These are phyloP conservation scores for Canis aureus DNA, from an alignment of 2,113 vertebrate genomes.

Conservation along the genomic window DNA sequence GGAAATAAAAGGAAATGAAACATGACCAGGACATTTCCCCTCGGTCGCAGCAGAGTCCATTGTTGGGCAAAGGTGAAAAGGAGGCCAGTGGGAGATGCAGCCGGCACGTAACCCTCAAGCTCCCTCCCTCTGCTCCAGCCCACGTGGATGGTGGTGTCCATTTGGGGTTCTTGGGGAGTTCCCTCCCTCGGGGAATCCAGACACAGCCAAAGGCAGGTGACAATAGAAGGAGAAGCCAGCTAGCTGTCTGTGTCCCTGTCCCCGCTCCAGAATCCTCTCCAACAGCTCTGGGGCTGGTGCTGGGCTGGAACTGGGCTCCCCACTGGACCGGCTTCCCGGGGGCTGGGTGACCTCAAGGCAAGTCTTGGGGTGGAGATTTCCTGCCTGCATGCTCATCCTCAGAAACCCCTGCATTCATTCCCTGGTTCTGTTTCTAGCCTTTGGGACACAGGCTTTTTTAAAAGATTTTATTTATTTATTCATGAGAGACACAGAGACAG, in stretches of 20 bases:
- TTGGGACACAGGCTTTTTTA: too few species aligned
- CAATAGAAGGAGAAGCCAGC: background rate
- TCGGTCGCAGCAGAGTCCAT: fast-evolving
- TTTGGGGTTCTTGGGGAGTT: background rate
- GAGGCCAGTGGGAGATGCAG: background rate
- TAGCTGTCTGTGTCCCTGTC: background rate
- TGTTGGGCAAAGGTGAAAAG: background rate
- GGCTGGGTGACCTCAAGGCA: background rate
- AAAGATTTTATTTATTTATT: too few species aligned
- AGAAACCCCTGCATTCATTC: background rate
- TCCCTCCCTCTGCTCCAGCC: background rate
- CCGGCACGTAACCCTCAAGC: fast-evolving
- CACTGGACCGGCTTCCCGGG: background rate
- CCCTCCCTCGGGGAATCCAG: background rate
- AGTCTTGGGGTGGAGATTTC: background rate
- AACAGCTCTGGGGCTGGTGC: background rate
- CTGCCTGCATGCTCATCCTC: background rate
- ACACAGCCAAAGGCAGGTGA: background rate
- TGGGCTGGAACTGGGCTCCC: background rate
- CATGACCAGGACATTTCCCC: background rate
- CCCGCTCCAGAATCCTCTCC: background rate
- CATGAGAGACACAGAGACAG: too few species aligned
- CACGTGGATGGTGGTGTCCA: fast-evolving
- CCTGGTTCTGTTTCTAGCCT: background rate
- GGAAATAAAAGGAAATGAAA: constrained; percentile 60